Base-by-base conservation (phyloP, 1,140 invertebrate species). In the Trialeurodes vaporariorum region DNA sequence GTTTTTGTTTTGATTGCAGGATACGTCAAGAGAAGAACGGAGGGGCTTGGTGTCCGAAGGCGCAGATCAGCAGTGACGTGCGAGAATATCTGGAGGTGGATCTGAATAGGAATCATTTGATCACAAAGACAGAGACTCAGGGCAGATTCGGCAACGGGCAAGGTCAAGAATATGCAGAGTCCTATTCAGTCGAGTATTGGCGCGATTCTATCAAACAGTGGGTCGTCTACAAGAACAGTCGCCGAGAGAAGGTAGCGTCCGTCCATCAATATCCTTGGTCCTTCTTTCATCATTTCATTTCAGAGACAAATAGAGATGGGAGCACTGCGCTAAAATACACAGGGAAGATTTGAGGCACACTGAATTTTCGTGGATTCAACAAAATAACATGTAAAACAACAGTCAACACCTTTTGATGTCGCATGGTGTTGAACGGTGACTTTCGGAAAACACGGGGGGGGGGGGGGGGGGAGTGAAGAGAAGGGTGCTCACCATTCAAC, bases 111-210 rank as follows among this genome's bases (percentile, higher is more conserved):
- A 83, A 91, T 70, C 89, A 91, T 74, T 81, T 94, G 70, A 86
- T 96, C 71, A 93, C 91, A 0, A 88, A 85, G 77, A 91, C 94
- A 0, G 92, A 93, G 73, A 93, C 92, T 0, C 94, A 97, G 74
- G 94, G 94, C 9, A 83, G 94, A 34, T 96, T 94, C 76, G 94
- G 92, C 1, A 96, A 96, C 76, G 93, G 93, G n/a, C 87, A 92
- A 69, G 94, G 94, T 21, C 85, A 89, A 60, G 94, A 97, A 76
- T 97, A 87, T 74, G 87, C 90, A 0, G 90, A 94, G 73, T 81
- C 85, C 25, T 96, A 93, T 77, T 82, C 87, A 25, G 79, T 97
- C 0, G 93, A 96, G 74, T 97, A 95, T 76, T 92, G 87, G 86
- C 78, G 91, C 13, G 79, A 84, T 21, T 79, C 83, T 0, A 75